Evolutionary conservation across 1,140 invertebrate genomes (phyloP), one percentile per base, ranked within the genome.

Genomic region (Grapholita molesta): DNA sequence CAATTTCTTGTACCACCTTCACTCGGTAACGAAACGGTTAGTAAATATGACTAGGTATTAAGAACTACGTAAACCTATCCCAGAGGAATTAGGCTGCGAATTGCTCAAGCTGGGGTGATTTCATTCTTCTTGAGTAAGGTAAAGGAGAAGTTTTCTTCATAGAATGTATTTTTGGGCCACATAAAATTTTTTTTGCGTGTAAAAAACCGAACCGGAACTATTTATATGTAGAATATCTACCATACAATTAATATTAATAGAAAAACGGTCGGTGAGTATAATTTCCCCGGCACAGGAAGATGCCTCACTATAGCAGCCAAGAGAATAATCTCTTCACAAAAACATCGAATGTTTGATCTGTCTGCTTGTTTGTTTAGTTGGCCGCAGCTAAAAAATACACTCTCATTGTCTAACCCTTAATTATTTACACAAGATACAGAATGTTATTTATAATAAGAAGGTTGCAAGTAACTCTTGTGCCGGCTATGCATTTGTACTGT

Each of bases 321-420:
- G 79, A 72, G 74, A 82, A 84, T 83, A 83, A 82, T 84, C 79
- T 84, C 79, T 78, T 82, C 81, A 82, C 76, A 84, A 82, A 82
- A 82, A 83, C 79, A 80, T 76, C 73, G 70, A 75, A 68, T 80
- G 80, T 87, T 87, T 84, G 79, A 79, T 83, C 79, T 81, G 82
- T 80, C 79, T 73, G 77, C 76, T 70, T 86, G 83, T 88, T 88
- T 88, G 78, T 84, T 83, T 88, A 86, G 84, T 85, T 88, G 86
- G 84, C 65, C 68, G 67, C 78, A 78, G 80, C 78, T 83, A 82
- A 82, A 84, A 83, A 80, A 80, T 77, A 73, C 77, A 80, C 78
- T 75, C 75, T 74, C 76, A 82, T 82, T 83, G 77, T 80, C 79
- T 80, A 73, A 76, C 55, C 74, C 74, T 79, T 80, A 48, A 48